Conservation (phyloP, 2,797 vertebrate genomes). For the Aulostomus chinensis region DNA sequence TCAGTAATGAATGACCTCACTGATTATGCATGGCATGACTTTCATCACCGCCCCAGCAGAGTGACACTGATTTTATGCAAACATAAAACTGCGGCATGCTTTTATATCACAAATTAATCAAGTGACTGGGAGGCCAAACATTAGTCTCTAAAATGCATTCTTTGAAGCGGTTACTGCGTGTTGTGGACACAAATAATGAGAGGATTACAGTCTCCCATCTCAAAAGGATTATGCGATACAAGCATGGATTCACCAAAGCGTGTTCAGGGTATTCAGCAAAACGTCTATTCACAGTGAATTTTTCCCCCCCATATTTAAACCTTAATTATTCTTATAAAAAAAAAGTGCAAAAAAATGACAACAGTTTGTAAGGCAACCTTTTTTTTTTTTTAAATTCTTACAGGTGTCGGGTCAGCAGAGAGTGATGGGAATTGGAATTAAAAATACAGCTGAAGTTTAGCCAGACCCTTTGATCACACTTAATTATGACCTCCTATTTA, state of each 20-base stretch:
- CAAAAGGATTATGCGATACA: slow-evolving; percentile 54
- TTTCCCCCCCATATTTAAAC: background rate
- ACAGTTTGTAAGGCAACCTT: no score
- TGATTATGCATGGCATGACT: slow-evolving; percentile 35
- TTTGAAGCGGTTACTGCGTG: slow-evolving; percentile 30
- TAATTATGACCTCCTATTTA: no score
- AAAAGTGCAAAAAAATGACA: no score
- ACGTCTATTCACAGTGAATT: slow-evolving; percentile 16
- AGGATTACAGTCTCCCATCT: slow-evolving; percentile 54
- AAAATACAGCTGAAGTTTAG: no score
- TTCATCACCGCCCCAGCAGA: slow-evolving; percentile 8
- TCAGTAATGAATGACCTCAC: slow-evolving; percentile 36
- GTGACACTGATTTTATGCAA: slow-evolving; percentile 21
- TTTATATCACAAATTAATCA: slow-evolving; percentile 46
- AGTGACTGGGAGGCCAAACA: slow-evolving; percentile 24
- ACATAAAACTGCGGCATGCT: slow-evolving; percentile 25
- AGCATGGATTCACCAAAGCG: slow-evolving; percentile 28
- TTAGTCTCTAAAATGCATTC: slow-evolving; percentile 28
- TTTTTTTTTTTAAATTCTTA: background rate
- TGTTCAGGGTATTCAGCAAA: slow-evolving; percentile 32
- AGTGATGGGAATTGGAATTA: no score
- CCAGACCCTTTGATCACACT: no score
- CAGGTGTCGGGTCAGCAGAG: no score
- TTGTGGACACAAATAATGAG: slow-evolving; percentile 57
- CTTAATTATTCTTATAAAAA: no score